Conservation (phyloP, 1,140 invertebrate species). For the Drosophila suzukii region DNA sequence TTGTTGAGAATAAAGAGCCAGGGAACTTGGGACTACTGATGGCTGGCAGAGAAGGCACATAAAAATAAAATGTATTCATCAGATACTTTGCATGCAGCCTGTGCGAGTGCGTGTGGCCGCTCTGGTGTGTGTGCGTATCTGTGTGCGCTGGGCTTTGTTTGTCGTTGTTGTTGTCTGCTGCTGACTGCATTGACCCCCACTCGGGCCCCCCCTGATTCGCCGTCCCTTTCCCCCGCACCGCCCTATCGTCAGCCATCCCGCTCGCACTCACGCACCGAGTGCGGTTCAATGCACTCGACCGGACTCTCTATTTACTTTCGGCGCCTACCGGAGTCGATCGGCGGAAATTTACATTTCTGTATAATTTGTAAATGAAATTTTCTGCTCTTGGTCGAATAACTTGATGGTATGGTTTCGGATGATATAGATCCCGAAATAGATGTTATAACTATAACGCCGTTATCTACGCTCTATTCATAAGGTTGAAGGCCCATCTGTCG, state of each 20-base stretch:
- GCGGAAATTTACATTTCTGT: conserved; percentile 62
- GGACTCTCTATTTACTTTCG: conserved; percentile 75
- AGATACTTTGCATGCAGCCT: conserved; percentile 72
- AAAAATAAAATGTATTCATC: conserved; percentile 59
- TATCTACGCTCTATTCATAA: conserved; percentile 21
- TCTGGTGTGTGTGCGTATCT: conserved; percentile 22
- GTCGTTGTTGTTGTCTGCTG: conserved; percentile 52
- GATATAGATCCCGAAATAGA: conserved; percentile 32
- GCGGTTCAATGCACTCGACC: conserved; percentile 74
- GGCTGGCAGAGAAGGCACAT: conserved; percentile 17
- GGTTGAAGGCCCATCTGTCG: not conserved
- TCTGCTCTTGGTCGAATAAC: conserved; percentile 36
- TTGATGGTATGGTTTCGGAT: conserved; percentile 10
- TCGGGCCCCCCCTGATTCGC: conserved; percentile 47
- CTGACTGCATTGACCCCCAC: conserved; percentile 81
- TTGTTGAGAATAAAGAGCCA: conserved; percentile 7
- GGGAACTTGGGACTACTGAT: conserved; percentile 5
- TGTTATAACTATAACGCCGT: conserved; percentile 51
- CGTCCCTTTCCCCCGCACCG: conserved; percentile 23
- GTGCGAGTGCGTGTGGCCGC: conserved; percentile 31
- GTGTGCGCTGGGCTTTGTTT: conserved; percentile 45
- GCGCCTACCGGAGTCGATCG: conserved; percentile 43
- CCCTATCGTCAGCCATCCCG: conserved; percentile 24
- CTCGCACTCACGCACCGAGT: conserved; percentile 56
- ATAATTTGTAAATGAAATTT: conserved; percentile 51